Base-by-base conservation (phyloP, 2,888 invertebrate genomes). In the Volucella bombylans region DNA sequence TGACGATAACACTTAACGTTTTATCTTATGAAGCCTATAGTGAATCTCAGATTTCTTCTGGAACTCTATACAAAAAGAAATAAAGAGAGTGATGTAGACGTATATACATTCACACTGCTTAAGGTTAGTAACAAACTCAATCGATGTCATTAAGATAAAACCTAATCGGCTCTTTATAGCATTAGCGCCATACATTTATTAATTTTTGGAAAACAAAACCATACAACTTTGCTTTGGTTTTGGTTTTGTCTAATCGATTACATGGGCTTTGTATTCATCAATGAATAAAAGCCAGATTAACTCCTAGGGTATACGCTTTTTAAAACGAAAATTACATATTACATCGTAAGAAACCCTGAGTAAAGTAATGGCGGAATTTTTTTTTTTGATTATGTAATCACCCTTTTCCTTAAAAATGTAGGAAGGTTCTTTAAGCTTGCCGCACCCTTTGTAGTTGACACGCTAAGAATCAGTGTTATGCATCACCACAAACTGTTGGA, bases 171-270 rank as follows among this genome's bases (percentile, higher is more conserved):
- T n/a, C 10, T 18, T 43, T 50, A 50, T 8, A 1, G 38, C 2
- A 11, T n/a, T 69, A 69, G 69, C 59, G 69, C 69, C 59, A 59
- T 41, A 64, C n/a, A 64, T 15, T 14, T 11, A 14, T 31, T 59
- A 38, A 39, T 9, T 59, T 69, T 69, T 49, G 45, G 18, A 39
- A n/a, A 59, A 69, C 39, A 69, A 9, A 49, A 39, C 39, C 57
- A 57, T 69, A 69, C 57, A 69, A 47, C 15, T 54, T 31, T n/a
- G 3, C 18, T 47, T 49, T 49, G 49, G 49, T 39, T 57, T 59
- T 39, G 39, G 57, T 59, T 57, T 69, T 55, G 68, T 55, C 69
- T 39, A 41, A 14, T 55, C 41, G 39, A 73, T 73, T 69, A 69
- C 47, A 49, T 9, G 11, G 12, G 41, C 38, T n/a, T 38, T 41